Base-by-base conservation (phyloP, 2,113 vertebrate genomes). In the Cercopithecus mona region DNA sequence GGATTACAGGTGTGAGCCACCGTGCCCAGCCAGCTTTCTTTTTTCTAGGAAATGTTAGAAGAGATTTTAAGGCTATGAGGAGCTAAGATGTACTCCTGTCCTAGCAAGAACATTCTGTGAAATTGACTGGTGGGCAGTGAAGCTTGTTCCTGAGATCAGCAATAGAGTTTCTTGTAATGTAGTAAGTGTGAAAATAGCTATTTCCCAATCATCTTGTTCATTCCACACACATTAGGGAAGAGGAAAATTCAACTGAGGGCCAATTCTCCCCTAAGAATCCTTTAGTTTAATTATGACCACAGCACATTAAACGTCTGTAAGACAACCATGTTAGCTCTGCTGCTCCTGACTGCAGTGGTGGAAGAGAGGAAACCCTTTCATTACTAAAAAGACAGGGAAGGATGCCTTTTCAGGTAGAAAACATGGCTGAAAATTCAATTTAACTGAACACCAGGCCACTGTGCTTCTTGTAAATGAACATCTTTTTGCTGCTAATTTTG, bases 401-500 rank as follows among this genome's bases (percentile, higher is more conserved):
- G 94, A 81, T 25, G 45, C 6, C 94, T 97, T 92, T 81, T 0
- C 50, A n/a, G 61, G 32, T 90, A 38, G 87, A 80, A 98, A 96
- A 92, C 12, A 81, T 0, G 20, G 38, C 11, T 92, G 72, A 97
- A 98, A 97, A 93, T 79, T 94, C 88, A 90, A 88, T 97, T 97
- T 97, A 61, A 81, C 6, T 45, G 55, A 98, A 90, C 85, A 91
- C 3, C 17, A 88, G 70, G 68, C 82, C 93, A 96, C 88, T 64
- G 93, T 93, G 64, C 64, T 97, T 82, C 91, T 87, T 82, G 78
- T 50, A 98, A 97, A 98, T 87, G 72, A 97, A 94, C 0, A 76
- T n/a, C 35, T 96, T 25, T 97, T 97, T 94, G 84, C 23, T 96
- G 82, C 52, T 97, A 97, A 92, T 95, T 97, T 97, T 98, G 94